Conservation (phyloP, 2,797 vertebrate genomes). For the Morus bassanus region DNA sequence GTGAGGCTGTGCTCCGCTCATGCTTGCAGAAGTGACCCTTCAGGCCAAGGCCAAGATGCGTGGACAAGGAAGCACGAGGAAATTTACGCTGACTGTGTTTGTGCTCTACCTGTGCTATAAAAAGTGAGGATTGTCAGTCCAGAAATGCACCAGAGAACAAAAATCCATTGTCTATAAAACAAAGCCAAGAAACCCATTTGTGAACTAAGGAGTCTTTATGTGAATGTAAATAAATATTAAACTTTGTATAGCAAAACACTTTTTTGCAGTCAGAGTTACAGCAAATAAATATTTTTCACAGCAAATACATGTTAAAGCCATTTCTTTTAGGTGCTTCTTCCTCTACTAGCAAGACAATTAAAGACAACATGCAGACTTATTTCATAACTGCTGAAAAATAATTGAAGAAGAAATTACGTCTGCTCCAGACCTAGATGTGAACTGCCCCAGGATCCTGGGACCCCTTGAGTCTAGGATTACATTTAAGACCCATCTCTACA, state of each 20-base stretch:
- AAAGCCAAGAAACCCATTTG: not conserved
- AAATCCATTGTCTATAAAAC: not conserved
- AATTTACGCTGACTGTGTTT: not conserved
- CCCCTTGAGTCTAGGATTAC: not conserved
- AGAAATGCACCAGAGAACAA: not conserved
- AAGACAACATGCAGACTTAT: not conserved
- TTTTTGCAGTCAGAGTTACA: not conserved
- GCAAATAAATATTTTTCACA: conserved; percentile 13
- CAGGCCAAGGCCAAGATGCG: not conserved
- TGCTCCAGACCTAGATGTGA: not conserved
- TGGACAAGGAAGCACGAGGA: not conserved
- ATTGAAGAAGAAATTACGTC: not conserved
- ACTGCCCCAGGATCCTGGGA: not conserved
- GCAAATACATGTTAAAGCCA: not conserved
- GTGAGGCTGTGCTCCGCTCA: not conserved
- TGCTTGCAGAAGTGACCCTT: not conserved
- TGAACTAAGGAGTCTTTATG: not conserved
- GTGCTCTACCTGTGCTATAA: not conserved
- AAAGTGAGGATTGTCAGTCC: not conserved
- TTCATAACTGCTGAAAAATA: not conserved
- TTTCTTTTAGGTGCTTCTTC: not conserved
- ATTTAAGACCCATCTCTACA: not conserved
- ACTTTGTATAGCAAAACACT: not conserved
- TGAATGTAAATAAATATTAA: conserved; percentile 30
- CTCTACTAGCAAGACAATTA: not conserved